A percentile compares a stretch with the other conserved stretches of the same genome.
These are phyloP conservation scores for Acrossocheilus fasciatus DNA, from an alignment of 2,797 vertebrate genomes.

Conservation along the genomic window DNA sequence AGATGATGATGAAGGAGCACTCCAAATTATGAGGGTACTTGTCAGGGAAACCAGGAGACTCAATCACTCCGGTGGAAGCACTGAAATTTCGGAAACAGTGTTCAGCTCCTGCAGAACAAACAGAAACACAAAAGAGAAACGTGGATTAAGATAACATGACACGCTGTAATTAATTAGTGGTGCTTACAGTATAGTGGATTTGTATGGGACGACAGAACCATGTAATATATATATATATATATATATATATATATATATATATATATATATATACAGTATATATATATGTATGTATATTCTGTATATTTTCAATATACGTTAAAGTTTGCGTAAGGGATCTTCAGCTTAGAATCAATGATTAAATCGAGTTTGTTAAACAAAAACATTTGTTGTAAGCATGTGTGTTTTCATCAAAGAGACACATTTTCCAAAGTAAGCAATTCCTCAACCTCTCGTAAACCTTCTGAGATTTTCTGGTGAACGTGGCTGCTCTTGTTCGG, in stretches of 20 bases:
- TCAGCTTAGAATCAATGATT: not conserved
- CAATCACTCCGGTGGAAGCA: constrained; percentile 82
- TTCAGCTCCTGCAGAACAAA: constrained; percentile 85
- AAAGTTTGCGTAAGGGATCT: not conserved
- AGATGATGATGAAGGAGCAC: constrained; percentile 86
- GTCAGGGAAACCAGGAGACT: constrained; percentile 89
- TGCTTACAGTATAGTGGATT: not conserved
- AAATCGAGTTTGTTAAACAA: not conserved
- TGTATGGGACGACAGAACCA: not conserved
- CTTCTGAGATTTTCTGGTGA: not conserved
- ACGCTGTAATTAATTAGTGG: not conserved
- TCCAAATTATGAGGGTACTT: constrained; percentile 91
- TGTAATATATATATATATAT: no score
- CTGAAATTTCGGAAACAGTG: constrained; percentile 92
- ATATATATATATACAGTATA: no score
- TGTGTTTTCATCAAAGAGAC: constrained; percentile 22
- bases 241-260: no score
- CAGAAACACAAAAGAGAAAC: constrained; percentile 43
- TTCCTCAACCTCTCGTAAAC: not conserved
- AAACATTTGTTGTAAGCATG: not conserved
- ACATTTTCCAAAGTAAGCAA: not conserved
- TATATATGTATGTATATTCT: no score
- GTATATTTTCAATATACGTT: no score
- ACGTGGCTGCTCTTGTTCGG: constrained; percentile 7
- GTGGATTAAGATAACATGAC: constrained; percentile 2